Evolutionary conservation across 2,113 vertebrate genomes (phyloP).

Genomic region (Erinaceus europaeus): DNA sequence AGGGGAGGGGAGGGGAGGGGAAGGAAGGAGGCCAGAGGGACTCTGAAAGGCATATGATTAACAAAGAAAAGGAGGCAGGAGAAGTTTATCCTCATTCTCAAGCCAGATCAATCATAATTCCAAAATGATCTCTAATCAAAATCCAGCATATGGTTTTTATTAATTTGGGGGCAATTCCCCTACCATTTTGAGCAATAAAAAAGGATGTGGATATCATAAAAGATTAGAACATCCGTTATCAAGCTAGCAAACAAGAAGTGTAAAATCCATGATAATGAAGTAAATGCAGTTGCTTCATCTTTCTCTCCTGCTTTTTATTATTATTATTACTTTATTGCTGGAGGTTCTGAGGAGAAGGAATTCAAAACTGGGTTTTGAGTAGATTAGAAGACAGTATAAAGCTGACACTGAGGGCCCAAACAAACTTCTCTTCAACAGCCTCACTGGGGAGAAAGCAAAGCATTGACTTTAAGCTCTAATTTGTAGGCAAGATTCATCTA

Average conservation of each 20-base stretch:
- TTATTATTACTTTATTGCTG: slow-evolving; percentile 59
- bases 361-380: slow-evolving; percentile 49
- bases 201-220: slow-evolving; percentile 56
- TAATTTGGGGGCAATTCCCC: slow-evolving; percentile 71
- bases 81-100: slow-evolving; percentile 22
- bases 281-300: slow-evolving; percentile 44
- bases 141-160: slow-evolving; percentile 72
- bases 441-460: neutral
- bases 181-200: slow-evolving; percentile 62
- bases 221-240: slow-evolving; percentile 55
- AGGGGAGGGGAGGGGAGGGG: neutral
- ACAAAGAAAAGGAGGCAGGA: neutral
- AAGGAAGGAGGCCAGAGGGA: neutral
- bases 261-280: slow-evolving; percentile 70
- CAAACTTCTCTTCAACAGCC: neutral
- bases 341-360: slow-evolving; percentile 44
- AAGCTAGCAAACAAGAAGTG: slow-evolving; percentile 54
- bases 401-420: neutral
- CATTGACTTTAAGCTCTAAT: neutral
- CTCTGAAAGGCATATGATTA: slow-evolving; percentile 29
- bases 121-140: slow-evolving; percentile 70
- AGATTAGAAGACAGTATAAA: slow-evolving; percentile 47
- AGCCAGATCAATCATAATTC: slow-evolving; percentile 57
- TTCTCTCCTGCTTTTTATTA: neutral
- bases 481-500: neutral